Evolutionary conservation across 2,797 vertebrate genomes (phyloP), one percentile per base, ranked within the genome.

Genomic region (Pygocentrus nattereri): DNA sequence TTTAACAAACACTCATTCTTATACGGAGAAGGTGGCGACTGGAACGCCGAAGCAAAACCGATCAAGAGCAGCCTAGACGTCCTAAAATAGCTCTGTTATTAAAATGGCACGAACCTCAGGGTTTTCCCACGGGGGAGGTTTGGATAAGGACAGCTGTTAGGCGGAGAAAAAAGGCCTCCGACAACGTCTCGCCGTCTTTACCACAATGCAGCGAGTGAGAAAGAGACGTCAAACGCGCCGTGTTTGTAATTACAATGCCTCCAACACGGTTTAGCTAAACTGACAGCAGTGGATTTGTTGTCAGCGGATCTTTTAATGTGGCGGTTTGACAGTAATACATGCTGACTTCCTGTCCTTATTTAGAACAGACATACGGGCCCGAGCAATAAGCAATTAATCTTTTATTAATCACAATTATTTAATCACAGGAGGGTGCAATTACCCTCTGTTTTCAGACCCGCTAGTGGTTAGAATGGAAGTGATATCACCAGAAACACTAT

Each of bases 51-150:
- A 18, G 59, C 25, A 5, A 15, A 30, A 16, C 25, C 18, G 59
- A 31, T 11, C 21, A 18, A 1, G 25, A 25, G n/a, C n/a, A 59
- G n/a, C 23, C 8, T 56, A 59, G 23, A 50, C 30, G 6, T 58
- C 52, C 38, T 44, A 56, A 79, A 83, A 75, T 61, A 81, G 50
- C 72, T 62, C 59, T 82, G 82, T 78, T 87, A 71, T 74, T 79
- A 72, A 88, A 81, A 78, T 84, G 58, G 74, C 59, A 74, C 72
- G 74, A 74, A 74, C 65, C 68, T 81, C 31, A 78, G 47, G 65
- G 69, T 54, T 44, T 65, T 19, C 62, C 21, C 62, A 2, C 7
- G 67, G 65, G 80, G 70, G 67, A 47, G 49, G 61, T 62, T 56
- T 74, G 21, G 34, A 81, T 69, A 56, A 80, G 78, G 81, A 80